Percentiles rank a stretch among this genome's conserved stretches.
phyloP scores from a whole-genome alignment of 1,140 invertebrate genomes.

The Dufourea novaeangliae region DNA sequence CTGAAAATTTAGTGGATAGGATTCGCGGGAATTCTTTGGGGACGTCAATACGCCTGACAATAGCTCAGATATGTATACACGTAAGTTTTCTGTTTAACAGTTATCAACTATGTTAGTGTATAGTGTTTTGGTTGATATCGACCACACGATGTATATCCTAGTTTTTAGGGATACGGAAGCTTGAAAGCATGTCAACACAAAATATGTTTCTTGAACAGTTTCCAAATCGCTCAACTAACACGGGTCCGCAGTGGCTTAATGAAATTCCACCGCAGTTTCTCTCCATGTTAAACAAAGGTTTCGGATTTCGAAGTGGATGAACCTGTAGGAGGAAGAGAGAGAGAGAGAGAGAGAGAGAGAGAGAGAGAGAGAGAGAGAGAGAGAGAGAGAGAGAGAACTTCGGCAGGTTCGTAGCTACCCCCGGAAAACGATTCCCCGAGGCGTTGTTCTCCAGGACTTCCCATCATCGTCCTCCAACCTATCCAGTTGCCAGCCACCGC shows the following conservation, averaged over 20 bases:
- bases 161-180: too few species aligned
- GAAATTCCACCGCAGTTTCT: neutral
- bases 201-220: neutral
- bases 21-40: too few species aligned
- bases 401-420: conserved; percentile 31
- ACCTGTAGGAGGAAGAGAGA: too few species aligned
- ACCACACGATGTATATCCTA: too few species aligned
- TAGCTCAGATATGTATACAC: too few species aligned
- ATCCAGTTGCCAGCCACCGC: conserved; percentile 16
- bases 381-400: conserved; percentile 14
- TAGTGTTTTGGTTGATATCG: too few species aligned
- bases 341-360: conserved; percentile 4
- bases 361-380: conserved; percentile 7
- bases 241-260: neutral
- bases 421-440: conserved; percentile 65
- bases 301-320: conserved; percentile 12
- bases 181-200: too few species aligned
- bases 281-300: neutral
- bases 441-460: conserved; percentile 62
- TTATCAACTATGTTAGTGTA: too few species aligned
- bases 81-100: too few species aligned
- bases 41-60: too few species aligned
- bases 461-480: conserved; percentile 59
- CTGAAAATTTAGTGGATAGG: neutral
- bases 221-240: neutral